Base-by-base conservation (phyloP, 2,113 vertebrate genomes). In the Neotoma lepida region DNA sequence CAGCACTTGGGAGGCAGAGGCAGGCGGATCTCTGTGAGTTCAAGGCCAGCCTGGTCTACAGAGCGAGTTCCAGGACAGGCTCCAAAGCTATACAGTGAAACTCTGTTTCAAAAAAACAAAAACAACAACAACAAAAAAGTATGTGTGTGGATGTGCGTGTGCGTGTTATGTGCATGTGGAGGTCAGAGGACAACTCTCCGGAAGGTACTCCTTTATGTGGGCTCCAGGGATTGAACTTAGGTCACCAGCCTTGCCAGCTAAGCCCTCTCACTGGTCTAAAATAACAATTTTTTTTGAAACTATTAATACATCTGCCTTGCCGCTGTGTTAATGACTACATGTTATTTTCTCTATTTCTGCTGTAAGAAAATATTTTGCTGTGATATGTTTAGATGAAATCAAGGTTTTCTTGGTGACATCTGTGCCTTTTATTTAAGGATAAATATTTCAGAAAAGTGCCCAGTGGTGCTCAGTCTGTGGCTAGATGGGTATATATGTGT, bases 371-470 rank as follows among this genome's bases (percentile, higher is more conserved):
- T 76, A 70, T 39, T 80, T 66, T 39, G 13, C 30, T 61, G 18
- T 68, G 63, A 44, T 80, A 73, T 88, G 15, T 94, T 80, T 78
- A 35, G 20, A 58, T 89, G 73, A 89, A 76, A 76, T 54, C 3
- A 20, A 86, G 26, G 51, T 9, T 86, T 90, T 61, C 49, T 80
- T 78, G 51, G 20, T 51, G 30, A 73, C 68, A 12, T n/a, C n/a
- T 90, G 13, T 90, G 35, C 10, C 82, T 91, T 71, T 86, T 39
- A n/a, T 70, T 87, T 82, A 51, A 88, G 14, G 33, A 22, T 61
- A 64, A 86, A 13, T 73, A 71, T 82, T 94, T 92, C 73, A 61
- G 44, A 82, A 89, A 87, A 64, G 44, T 68, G 74, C 30, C 26
- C 71, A 20, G 41, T 63, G 73, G n/a, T 24, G 9, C 35, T 30